A percentile compares a stretch with the other conserved stretches of the same genome.
Conservation (phyloP, 2,797 vertebrate species). For the Jordanella pulchra region DNA sequence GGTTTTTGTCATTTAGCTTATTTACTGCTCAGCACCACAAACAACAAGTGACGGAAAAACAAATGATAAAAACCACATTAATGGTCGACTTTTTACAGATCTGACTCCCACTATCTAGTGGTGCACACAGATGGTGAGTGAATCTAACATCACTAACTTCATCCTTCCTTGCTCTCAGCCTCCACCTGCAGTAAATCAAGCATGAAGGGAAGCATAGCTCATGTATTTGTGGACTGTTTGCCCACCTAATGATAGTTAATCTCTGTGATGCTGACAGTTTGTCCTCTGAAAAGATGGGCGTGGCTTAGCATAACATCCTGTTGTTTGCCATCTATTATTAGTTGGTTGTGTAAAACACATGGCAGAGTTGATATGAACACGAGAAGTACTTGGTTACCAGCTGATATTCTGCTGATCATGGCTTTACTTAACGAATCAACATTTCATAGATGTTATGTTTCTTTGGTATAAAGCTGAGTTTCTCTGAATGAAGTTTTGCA, state of each 20-base stretch:
- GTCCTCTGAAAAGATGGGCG: slow-evolving; percentile 34
- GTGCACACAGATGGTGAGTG: slow-evolving; percentile 21
- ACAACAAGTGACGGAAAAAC: not conserved
- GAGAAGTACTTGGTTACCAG: slow-evolving; percentile 2
- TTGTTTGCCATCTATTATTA: slow-evolving; percentile 17
- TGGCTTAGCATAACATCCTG: slow-evolving; percentile 27
- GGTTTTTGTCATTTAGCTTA: not conserved
- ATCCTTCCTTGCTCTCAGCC: slow-evolving; percentile 13
- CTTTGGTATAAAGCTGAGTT: not conserved
- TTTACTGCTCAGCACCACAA: not conserved
- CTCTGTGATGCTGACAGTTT: slow-evolving; percentile 23
- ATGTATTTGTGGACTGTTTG: slow-evolving; percentile 41
- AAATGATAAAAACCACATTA: not conserved
- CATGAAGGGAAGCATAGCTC: slow-evolving; percentile 7
- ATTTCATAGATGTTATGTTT: not conserved
- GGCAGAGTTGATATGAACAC: not conserved
- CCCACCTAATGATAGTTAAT: slow-evolving; percentile 53
- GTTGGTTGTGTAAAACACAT: slow-evolving; percentile 11
- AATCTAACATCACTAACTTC: slow-evolving; percentile 36
- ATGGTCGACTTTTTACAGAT: not conserved
- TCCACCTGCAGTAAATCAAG: not conserved
- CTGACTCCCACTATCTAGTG: not conserved
- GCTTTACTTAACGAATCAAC: not conserved
- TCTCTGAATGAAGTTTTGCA: not conserved
- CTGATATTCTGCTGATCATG: not conserved